These are phyloP conservation scores for Lymantria dispar DNA, from an alignment of 2,888 invertebrate genomes.

Conservation along the genomic window DNA sequence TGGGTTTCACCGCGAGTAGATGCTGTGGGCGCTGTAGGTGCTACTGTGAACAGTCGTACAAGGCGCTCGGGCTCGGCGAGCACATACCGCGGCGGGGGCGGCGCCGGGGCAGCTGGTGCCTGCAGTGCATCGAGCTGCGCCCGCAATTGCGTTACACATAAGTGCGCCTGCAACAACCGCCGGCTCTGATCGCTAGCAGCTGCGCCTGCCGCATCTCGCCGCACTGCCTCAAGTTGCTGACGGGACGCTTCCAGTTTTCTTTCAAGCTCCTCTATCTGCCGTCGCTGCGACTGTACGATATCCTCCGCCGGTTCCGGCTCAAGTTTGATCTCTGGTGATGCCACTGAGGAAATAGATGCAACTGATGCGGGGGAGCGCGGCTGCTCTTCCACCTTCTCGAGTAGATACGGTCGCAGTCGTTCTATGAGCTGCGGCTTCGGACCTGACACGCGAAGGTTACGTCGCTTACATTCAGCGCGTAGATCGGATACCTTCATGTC, in stretches of 20 bases:
- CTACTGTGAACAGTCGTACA: conserved; percentile 61
- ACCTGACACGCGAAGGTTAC: conserved; percentile 97
- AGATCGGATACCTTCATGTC: conserved; percentile 98
- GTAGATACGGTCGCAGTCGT: conserved; percentile 89
- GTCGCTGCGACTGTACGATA: conserved; percentile 89
- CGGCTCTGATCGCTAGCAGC: conserved; percentile 73
- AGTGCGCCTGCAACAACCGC: conserved; percentile 84
- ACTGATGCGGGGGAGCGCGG: conserved; percentile 70
- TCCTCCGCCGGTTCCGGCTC: conserved; percentile 83
- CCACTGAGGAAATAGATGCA: conserved; percentile 52
- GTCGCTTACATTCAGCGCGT: conserved; percentile 95
- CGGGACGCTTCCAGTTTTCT: conserved; percentile 90
- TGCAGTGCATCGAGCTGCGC: conserved; percentile 85
- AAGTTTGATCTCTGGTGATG: conserved; percentile 56
- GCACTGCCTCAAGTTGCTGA: conserved; percentile 87
- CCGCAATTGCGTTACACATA: conserved; percentile 77
- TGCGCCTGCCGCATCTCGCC: conserved; percentile 81
- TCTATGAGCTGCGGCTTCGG: conserved; percentile 97
- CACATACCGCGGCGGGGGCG: conserved; percentile 62
- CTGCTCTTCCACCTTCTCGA: conserved; percentile 73
- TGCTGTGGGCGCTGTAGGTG: conserved; percentile 64
- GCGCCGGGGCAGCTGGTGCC: conserved; percentile 55
- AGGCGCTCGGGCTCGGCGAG: conserved; percentile 64
- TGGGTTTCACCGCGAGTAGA: conserved; percentile 24
- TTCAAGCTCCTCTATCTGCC: conserved; percentile 94